Evolutionary conservation across 2,797 vertebrate species (phyloP), one percentile per base, ranked within the genome.

Genomic region (Pseudomugil gertrudae): DNA sequence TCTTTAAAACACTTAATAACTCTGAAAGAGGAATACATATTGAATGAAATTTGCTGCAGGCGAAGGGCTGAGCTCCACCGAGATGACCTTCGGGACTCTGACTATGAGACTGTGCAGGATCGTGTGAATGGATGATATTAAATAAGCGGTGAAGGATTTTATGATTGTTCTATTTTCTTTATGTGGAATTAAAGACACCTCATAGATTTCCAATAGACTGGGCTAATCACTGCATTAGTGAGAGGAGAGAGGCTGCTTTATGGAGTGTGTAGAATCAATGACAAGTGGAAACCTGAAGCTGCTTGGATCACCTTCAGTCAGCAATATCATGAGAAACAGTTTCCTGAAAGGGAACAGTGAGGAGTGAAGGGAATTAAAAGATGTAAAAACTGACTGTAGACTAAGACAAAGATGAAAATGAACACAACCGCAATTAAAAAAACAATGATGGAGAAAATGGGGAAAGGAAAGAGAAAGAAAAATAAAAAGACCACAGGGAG

Each of bases 251-350:
- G 61, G 72, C 74, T 76, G 82, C 74, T 85, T 90, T 76, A 86
- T 83, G 80, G 73, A 70, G 78, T 81, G 89, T 83, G 76, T 24
- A 52, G 62, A 89, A 86, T 87, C 80, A 85, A 83, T 88, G 79
- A 68, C 72, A 85, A 85, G 84, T 79, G 81, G 80, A 63, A 60
- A 70, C 60, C 59, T 50, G 48, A 66, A 63, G 75, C 76, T 9
- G 66, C 64, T 72, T 60, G 50, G 70, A 80, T 79, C 73, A 66
- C 66, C 71, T 73, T 81, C 58, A 74, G 58, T 79, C 72, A 66
- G 62, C 63, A 77, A 69, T 65, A 82, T 64, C 56, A 69, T 17
- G 33, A 71, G 71, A 74, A 36, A 40, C 30, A 38, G 56, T 61
- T 65, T n/a, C 6, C n/a, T 6, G 68, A 56, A 32, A 29, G 8